These are phyloP conservation scores for Pardalotus punctatus DNA, from an alignment of 2,113 vertebrate genomes.

Conservation along the genomic window DNA sequence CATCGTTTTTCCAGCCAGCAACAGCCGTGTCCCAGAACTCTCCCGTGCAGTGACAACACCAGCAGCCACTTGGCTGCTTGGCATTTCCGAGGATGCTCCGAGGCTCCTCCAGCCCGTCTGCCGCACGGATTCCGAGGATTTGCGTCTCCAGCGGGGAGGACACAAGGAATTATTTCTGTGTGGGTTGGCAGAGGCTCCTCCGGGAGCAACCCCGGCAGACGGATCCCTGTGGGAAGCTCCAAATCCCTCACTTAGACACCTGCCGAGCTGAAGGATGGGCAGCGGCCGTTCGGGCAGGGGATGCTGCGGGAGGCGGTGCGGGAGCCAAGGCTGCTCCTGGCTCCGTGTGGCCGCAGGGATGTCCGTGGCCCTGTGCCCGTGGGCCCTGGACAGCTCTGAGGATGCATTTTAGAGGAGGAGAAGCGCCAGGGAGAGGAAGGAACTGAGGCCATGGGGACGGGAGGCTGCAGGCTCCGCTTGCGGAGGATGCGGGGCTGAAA, in stretches of 20 bases:
- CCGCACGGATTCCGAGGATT: rapidly evolving
- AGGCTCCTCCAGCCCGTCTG: neutral
- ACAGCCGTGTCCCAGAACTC: neutral
- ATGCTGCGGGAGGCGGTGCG: neutral
- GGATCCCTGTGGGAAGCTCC: neutral
- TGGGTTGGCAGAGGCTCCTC: neutral
- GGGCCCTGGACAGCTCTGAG: neutral
- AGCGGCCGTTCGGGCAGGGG: neutral
- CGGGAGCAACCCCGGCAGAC: neutral
- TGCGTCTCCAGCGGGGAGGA: neutral
- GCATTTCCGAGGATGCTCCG: neutral
- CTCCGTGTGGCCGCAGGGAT: rapidly evolving
- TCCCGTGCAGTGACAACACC: neutral
- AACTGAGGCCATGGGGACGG: rapidly evolving
- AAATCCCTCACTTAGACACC: neutral
- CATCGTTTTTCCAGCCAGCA: neutral
- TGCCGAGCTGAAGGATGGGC: neutral
- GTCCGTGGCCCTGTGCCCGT: rapidly evolving
- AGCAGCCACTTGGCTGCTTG: neutral
- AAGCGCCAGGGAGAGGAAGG: neutral
- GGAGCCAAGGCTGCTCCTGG: neutral
- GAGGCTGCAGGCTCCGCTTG: rapidly evolving
- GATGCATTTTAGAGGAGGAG: neutral
- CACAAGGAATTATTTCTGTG: neutral
- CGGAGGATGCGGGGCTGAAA: neutral